Percentiles rank a stretch among this genome's conserved stretches.
Conservation (phyloP, 2,888 invertebrate genomes). For the Phania funesta region DNA sequence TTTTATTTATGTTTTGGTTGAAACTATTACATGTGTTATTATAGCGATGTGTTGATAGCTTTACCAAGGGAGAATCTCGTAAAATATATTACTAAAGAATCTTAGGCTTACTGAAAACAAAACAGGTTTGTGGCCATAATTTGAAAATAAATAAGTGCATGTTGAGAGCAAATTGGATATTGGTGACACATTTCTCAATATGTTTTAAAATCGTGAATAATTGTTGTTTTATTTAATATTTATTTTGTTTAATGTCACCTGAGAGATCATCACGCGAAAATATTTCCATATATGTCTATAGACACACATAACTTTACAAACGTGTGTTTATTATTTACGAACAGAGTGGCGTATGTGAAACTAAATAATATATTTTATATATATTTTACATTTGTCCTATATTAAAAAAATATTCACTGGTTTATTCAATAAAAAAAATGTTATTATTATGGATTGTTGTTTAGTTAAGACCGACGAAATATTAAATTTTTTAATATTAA, state of each 20-base stretch:
- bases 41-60: neutral
- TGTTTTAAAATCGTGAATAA: neutral
- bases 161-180: neutral
- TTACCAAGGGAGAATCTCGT: neutral
- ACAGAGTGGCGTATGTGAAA: too few species aligned
- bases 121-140: slow-evolving; percentile 17
- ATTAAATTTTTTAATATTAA: too few species aligned
- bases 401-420: too few species aligned
- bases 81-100: neutral
- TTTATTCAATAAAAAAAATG: too few species aligned
- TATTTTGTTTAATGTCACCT: neutral
- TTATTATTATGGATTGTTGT: too few species aligned
- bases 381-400: too few species aligned
- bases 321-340: too few species aligned
- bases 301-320: too few species aligned
- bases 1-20: neutral
- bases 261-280: neutral
- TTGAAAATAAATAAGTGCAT: slow-evolving; percentile 34
- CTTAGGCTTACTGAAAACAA: neutral
- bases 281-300: too few species aligned
- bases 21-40: neutral
- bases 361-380: too few species aligned
- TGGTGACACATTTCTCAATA: neutral
- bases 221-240: neutral
- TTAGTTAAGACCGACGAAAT: too few species aligned